These are phyloP conservation scores for Paracanthobrama guichenoti DNA, from an alignment of 2,113 vertebrate genomes.

Conservation along the genomic window DNA sequence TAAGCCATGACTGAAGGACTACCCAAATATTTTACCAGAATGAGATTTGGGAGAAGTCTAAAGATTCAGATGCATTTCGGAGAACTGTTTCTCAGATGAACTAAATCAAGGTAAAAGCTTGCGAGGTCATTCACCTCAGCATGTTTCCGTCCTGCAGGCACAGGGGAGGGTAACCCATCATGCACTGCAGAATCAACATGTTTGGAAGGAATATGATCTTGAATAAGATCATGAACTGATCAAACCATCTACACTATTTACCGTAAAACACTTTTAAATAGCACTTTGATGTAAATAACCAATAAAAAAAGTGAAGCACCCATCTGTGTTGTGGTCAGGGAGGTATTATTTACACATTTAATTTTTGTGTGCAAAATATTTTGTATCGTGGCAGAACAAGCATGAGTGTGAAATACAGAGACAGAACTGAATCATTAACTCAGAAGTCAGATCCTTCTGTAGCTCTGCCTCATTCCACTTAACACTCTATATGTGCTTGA, in stretches of 20 bases:
- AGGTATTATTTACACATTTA: too few species aligned
- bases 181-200: not conserved
- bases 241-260: not conserved
- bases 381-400: not conserved
- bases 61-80: slow-evolving; percentile 28
- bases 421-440: not conserved
- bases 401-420: not conserved
- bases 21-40: not conserved
- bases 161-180: not conserved
- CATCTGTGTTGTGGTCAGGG: too few species aligned
- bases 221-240: too few species aligned
- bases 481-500: not conserved
- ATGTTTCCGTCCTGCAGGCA: slow-evolving; percentile 30
- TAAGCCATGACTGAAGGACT: not conserved
- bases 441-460: not conserved
- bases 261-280: not conserved
- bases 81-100: slow-evolving; percentile 20
- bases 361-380: too few species aligned
- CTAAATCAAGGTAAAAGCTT: slow-evolving; percentile 37
- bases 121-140: slow-evolving; percentile 40
- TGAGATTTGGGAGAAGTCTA: not conserved
- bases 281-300: not conserved
- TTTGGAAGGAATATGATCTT: not conserved
- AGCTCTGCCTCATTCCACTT: not conserved
- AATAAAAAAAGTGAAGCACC: not conserved